Base-by-base conservation (phyloP, 1,140 invertebrate genomes). In the Zaprionus africanus region DNA sequence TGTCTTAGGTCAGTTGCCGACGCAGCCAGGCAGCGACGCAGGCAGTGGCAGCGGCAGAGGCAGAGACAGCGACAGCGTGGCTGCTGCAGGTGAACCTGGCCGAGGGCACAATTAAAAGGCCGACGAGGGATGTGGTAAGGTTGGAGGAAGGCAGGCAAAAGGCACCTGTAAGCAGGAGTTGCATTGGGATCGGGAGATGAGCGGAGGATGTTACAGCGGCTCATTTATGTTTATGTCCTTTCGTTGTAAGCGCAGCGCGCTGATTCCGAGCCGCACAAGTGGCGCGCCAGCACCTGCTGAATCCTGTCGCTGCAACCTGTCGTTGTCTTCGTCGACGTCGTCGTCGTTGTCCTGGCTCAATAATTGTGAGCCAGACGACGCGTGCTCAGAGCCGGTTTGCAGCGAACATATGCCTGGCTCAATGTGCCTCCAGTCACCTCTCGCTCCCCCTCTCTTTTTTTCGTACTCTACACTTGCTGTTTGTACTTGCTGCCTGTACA, bases 211-310 rank as follows among this genome's bases (percentile, higher is more conserved):
- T 90, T 82, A 90, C 85, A 90, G 80, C 85, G 79, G 81, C 86
- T 90, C 85, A 90, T 90, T 90, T 90, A 90, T 90, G 85, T 90
- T 90, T 90, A 90, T 90, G 85, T 90, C 85, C 85, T 90, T 88
- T 88, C 81, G 85, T 88, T 88, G 84, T 88, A 88, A 90, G 84
- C 82, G 71, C 62, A 66, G 53, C 71, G 67, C 83, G 84, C 81
- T 88, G 85, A 90, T 90, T 90, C 84, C 76, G 77, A 78, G 69
- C 62, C 73, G 78, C 82, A 64, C 80, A 77, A 81, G 69, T 72
- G 70, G 70, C 59, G 63, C 76, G 58, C 31, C 76, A 69, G 85
- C 85, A 90, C 86, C 85, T 88, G 84, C 84, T 83, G 84, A 90
- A 85, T 85, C 85, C 85, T 78, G 63, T 46, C 41, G 41, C 28